Percentiles rank a stretch among this genome's conserved stretches.
phyloP scores from a whole-genome alignment of 2,113 vertebrate species.

The Podilymbus podiceps region DNA sequence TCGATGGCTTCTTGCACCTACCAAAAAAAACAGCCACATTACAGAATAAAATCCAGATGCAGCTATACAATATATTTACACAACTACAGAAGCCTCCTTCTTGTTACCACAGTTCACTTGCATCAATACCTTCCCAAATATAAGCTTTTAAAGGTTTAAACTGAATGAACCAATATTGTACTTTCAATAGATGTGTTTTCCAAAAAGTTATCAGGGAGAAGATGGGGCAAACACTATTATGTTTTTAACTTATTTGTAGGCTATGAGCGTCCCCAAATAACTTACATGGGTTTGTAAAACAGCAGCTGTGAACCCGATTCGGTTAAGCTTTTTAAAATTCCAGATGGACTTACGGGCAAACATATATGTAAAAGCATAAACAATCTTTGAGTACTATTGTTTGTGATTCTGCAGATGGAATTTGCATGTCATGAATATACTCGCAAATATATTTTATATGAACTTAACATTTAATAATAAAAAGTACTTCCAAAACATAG shows the following conservation, averaged over 20 bases:
- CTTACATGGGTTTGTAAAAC: background rate
- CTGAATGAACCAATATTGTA: background rate
- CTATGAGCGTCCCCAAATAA: background rate
- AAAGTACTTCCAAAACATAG: background rate
- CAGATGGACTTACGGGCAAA: background rate
- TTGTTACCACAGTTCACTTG: background rate
- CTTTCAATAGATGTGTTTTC: background rate
- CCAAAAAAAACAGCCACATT: background rate
- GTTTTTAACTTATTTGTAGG: background rate
- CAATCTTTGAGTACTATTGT: background rate
- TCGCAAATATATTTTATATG: background rate
- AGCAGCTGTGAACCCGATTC: background rate
- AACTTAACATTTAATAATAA: background rate
- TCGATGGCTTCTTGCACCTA: conserved; percentile 92
- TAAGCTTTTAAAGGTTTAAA: background rate
- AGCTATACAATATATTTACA: background rate
- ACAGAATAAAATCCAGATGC: background rate
- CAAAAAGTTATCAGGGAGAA: background rate
- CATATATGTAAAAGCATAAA: rapidly evolving
- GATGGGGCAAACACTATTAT: rapidly evolving
- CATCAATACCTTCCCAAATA: background rate
- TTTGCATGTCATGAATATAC: background rate
- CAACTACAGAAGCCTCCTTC: background rate
- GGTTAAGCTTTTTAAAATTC: background rate
- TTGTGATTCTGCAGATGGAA: background rate